phyloP scores from a whole-genome alignment of 2,797 vertebrate genomes.

The Pseudochirops cupreus region DNA sequence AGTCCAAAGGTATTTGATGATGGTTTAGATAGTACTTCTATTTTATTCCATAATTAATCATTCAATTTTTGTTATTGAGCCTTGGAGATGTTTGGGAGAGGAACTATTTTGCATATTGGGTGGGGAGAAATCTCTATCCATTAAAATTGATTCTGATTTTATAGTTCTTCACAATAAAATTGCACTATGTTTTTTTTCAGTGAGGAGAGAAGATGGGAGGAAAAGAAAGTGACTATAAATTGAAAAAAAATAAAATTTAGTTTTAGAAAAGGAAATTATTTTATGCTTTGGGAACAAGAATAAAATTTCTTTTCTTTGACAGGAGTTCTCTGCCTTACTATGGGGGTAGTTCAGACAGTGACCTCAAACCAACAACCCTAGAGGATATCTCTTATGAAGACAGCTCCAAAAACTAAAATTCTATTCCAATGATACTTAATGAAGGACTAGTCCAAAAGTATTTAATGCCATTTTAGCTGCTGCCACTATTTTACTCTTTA shows the following conservation, averaged over 20 bases:
- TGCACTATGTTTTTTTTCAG: background rate
- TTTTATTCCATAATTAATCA: conserved; percentile 66
- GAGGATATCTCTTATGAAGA: background rate
- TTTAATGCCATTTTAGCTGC: conserved; percentile 33
- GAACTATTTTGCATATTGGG: conserved; percentile 45
- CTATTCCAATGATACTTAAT: background rate
- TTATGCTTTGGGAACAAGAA: background rate
- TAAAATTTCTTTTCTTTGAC: background rate
- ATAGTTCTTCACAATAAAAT: background rate
- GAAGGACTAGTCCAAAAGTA: background rate
- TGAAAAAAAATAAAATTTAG: background rate
- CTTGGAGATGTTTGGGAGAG: conserved; percentile 29
- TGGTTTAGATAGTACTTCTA: conserved; percentile 32
- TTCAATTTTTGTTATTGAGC: conserved; percentile 60
- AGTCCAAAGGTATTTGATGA: background rate
- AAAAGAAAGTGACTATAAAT: background rate
- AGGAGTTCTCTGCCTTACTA: background rate
- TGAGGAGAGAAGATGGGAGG: rapidly evolving
- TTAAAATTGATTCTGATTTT: background rate
- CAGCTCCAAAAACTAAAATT: background rate
- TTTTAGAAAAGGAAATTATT: background rate
- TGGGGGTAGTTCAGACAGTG: background rate
- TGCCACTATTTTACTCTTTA: conserved; percentile 58
- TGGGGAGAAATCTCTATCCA: conserved; percentile 34
- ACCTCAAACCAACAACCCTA: background rate